Conservation (phyloP, 1,140 invertebrate genomes). For the Drosophila kepulauana region DNA sequence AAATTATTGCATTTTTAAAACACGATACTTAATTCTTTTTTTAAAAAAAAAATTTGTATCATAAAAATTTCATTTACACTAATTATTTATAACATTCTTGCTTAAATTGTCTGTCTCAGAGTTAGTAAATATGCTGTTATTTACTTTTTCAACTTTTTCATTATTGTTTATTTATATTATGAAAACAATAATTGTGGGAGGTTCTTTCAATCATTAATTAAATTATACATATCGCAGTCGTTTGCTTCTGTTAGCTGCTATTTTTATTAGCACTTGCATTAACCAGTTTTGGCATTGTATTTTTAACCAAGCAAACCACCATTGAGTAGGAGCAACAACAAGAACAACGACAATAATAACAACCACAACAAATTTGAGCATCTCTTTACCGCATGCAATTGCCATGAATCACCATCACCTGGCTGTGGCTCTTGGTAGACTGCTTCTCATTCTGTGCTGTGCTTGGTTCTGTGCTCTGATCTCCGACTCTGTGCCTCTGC, state of each 20-base stretch:
- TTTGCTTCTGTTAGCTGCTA: slow-evolving; percentile 12
- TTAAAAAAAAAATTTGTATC: no score
- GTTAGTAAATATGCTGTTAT: no score
- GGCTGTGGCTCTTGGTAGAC: slow-evolving; percentile 48
- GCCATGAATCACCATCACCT: slow-evolving; percentile 81
- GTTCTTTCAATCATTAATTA: no score
- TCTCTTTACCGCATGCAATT: slow-evolving; percentile 77
- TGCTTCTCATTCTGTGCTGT: slow-evolving; percentile 2
- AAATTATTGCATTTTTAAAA: no score
- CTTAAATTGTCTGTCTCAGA: no score
- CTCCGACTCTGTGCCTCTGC: neutral
- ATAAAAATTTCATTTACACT: no score
- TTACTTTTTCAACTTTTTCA: neutral
- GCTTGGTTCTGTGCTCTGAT: neutral
- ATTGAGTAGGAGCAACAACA: neutral
- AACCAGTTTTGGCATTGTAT: neutral
- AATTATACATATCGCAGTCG: neutral
- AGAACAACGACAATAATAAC: slow-evolving; percentile 25
- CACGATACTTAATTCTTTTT: no score
- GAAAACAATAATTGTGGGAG: no score
- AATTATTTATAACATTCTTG: no score
- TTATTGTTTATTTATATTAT: neutral
- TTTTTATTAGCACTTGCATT: slow-evolving; percentile 6
- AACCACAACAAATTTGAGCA: slow-evolving; percentile 67
- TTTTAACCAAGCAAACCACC: neutral